Base-by-base conservation (phyloP, 2,113 vertebrate species). In the Scytalopus superciliaris region DNA sequence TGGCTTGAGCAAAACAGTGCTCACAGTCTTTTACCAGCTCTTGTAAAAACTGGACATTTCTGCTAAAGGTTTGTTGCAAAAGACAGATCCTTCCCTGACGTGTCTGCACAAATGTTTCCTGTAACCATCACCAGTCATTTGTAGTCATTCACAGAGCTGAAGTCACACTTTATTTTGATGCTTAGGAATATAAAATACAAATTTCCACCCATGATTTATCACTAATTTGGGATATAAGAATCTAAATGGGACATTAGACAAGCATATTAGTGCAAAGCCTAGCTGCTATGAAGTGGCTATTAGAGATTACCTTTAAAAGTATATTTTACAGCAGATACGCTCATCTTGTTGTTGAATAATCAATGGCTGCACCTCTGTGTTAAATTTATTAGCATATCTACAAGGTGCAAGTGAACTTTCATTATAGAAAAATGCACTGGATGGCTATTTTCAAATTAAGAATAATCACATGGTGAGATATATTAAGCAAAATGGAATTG, bases 341-440 rank as follows among this genome's bases (percentile, higher is more conserved):
- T 96, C 92, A 81, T 94, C 83, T 84, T 93, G 87, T 91, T 96
- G 70, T 88, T 94, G 90, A 92, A 93, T 96, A 96, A 95, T 96
- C 94, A 93, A 84, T 93, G 76, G 24, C 80, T 90, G 88, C 60
- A 93, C 90, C 92, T 92, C 76, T 78, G 18, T 95, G 90, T 93
- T 95, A 93, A 93, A 93, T 96, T 89, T 96, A 94, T 96, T 96
- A 96, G 83, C 88, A 84, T 96, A 95, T 81, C 83, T 89, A 93
- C 90, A 90, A 93, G 85, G 85, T 90, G 60, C 82, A 92, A 95
- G 92, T 92, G 76, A 85, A 93, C 90, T 88, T 95, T 92, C 80
- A 87, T 93, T 92, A 92, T 30, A 92, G 64, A 93, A 87, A 92
- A 90, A 84, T 57, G 73, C 92, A 89, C 72, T 78, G 68, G 87